phyloP scores from a whole-genome alignment of 2,113 vertebrate species.

The Phyllopteryx taeniolatus region DNA sequence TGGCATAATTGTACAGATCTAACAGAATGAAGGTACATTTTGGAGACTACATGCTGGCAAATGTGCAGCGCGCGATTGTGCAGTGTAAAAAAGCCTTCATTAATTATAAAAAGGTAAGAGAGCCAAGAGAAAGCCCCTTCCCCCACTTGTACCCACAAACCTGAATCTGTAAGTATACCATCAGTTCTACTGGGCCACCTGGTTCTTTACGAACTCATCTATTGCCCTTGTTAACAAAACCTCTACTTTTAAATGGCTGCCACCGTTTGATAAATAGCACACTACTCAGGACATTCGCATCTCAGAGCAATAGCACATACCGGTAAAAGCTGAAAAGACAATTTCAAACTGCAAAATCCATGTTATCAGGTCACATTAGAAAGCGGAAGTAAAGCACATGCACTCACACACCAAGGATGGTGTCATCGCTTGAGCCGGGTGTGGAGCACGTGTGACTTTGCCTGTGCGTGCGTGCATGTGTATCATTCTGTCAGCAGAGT shows the following conservation, averaged over 20 bases:
- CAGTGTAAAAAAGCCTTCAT: constrained; percentile 27
- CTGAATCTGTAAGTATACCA: constrained; percentile 24
- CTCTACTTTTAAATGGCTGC: too few relatives aligned
- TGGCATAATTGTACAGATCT: constrained; percentile 12
- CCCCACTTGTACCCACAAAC: constrained; percentile 14
- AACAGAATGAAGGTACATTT: neutral
- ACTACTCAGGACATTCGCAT: neutral
- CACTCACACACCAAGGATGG: neutral
- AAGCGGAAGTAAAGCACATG: neutral
- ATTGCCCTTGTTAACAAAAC: too few relatives aligned
- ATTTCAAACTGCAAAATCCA: constrained; percentile 10
- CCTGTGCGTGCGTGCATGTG: neutral
- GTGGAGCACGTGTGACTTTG: constrained; percentile 1
- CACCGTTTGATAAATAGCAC: neutral
- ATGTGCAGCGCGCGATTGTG: constrained; percentile 2
- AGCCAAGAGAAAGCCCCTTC: constrained; percentile 7
- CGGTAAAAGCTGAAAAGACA: constrained; percentile 27
- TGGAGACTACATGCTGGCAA: neutral
- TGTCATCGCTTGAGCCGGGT: neutral
- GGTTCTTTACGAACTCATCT: neutral
- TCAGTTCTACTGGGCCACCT: constrained; percentile 20
- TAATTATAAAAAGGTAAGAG: constrained; percentile 43
- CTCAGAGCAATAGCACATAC: constrained; percentile 14
- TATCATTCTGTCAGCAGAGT: constrained; percentile 11
- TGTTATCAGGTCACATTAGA: constrained; percentile 18